These are phyloP conservation scores for Heliconius sara DNA, from an alignment of 2,888 invertebrate genomes.

Conservation along the genomic window DNA sequence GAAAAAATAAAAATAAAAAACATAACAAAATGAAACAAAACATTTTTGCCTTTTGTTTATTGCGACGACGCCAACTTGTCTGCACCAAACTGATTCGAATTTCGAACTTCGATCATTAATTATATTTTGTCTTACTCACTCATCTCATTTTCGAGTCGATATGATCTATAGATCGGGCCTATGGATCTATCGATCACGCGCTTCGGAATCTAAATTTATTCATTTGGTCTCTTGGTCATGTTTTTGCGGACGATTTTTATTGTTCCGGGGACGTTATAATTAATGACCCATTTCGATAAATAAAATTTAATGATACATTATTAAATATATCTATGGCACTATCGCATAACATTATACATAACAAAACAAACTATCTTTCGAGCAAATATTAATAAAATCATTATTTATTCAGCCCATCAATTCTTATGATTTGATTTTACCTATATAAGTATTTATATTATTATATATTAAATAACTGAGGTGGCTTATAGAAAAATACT, in stretches of 20 bases:
- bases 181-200: conserved; percentile 81
- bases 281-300: conserved; percentile 39
- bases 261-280: conserved; percentile 41
- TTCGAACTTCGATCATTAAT: conserved; percentile 81
- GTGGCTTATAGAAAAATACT: conserved; percentile 68
- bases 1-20: conserved; percentile 63
- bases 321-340: neutral
- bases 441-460: neutral
- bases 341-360: neutral
- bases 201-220: conserved; percentile 81
- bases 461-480: conserved; percentile 41
- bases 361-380: neutral
- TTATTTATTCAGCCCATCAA: neutral
- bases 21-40: conserved; percentile 67
- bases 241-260: conserved; percentile 73
- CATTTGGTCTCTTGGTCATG: conserved; percentile 70
- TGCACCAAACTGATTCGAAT: conserved; percentile 81
- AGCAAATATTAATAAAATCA: neutral
- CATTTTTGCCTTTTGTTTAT: conserved; percentile 81
- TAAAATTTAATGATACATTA: conserved; percentile 16
- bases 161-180: conserved; percentile 84
- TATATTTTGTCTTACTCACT: conserved; percentile 84
- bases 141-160: conserved; percentile 82
- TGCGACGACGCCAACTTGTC: conserved; percentile 82
- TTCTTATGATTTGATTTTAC: neutral